Evolutionary conservation across 1,140 invertebrate genomes (phyloP).

Genomic region (Danaus melanippus): DNA sequence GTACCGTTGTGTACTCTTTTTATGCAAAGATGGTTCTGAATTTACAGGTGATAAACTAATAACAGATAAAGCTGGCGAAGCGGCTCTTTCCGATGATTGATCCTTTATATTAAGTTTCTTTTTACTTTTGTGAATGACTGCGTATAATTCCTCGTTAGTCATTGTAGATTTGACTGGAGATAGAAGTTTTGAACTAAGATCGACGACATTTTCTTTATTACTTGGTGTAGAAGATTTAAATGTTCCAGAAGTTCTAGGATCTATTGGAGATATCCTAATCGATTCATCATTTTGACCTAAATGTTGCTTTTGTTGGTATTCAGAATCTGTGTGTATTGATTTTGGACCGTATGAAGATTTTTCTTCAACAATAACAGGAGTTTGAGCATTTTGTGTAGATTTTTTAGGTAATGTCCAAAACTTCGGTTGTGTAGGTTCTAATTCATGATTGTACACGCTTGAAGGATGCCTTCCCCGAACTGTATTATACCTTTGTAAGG

Average conservation of each 20-base stretch:
- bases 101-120: conserved; percentile 81
- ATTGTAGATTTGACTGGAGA: conserved; percentile 81
- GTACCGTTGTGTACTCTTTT: conserved; percentile 59
- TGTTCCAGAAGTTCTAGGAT: conserved; percentile 68
- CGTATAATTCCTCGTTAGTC: conserved; percentile 83
- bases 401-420: conserved; percentile 64
- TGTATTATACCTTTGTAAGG: conserved; percentile 37
- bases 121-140: conserved; percentile 84
- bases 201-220: conserved; percentile 52
- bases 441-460: conserved; percentile 36
- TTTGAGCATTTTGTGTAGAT: conserved; percentile 20
- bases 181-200: conserved; percentile 61
- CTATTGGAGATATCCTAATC: conserved; percentile 76
- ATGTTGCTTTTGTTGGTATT: conserved; percentile 10
- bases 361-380: conserved; percentile 10
- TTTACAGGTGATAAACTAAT: conserved; percentile 69
- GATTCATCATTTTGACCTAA: conserved; percentile 40
- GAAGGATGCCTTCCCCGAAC: conserved; percentile 44
- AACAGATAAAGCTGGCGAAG: conserved; percentile 70
- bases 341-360: conserved; percentile 16
- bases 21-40: conserved; percentile 65
- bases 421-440: conserved; percentile 35
- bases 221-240: conserved; percentile 76
- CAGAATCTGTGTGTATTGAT: neutral
- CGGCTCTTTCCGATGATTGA: conserved; percentile 64